Conservation (phyloP, 2,113 vertebrate species). For the Scomber scombrus region DNA sequence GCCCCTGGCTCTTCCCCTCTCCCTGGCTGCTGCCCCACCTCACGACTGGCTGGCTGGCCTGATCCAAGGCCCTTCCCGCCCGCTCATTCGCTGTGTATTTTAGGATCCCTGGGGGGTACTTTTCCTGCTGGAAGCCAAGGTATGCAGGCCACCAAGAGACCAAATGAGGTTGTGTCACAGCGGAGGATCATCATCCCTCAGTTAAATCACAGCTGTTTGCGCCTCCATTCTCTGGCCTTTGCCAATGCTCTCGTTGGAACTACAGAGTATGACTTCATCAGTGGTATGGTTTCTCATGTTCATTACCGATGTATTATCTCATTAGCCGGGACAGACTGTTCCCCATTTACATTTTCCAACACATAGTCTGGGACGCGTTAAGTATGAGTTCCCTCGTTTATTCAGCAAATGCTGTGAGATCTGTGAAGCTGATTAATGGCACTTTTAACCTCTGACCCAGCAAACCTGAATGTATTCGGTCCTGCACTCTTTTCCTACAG, state of each 20-base stretch:
- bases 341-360: slow-evolving; percentile 3
- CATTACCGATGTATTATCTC: slow-evolving; percentile 29
- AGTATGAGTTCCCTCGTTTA: slow-evolving; percentile 13
- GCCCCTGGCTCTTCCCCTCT: slow-evolving; percentile 36
- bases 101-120: slow-evolving; percentile 76
- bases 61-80: slow-evolving; percentile 33
- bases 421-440: slow-evolving; percentile 12
- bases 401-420: slow-evolving; percentile 17
- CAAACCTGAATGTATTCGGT: slow-evolving; percentile 51
- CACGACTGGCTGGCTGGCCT: slow-evolving; percentile 27
- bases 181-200: slow-evolving; percentile 62
- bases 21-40: slow-evolving; percentile 40
- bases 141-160: slow-evolving; percentile 76
- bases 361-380: slow-evolving; percentile 17
- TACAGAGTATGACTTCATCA: slow-evolving; percentile 55
- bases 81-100: slow-evolving; percentile 63
- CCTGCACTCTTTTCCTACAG: slow-evolving; percentile 51
- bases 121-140: slow-evolving; percentile 71
- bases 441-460: slow-evolving; percentile 55
- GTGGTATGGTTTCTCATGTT: slow-evolving; percentile 33
- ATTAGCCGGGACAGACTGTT: slow-evolving; percentile 7
- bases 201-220: slow-evolving; percentile 71
- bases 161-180: slow-evolving; percentile 78
- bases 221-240: slow-evolving; percentile 53
- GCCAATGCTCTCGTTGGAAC: slow-evolving; percentile 21